Conservation (phyloP, 2,888 invertebrate species). For the Terebella lapidaria region DNA sequence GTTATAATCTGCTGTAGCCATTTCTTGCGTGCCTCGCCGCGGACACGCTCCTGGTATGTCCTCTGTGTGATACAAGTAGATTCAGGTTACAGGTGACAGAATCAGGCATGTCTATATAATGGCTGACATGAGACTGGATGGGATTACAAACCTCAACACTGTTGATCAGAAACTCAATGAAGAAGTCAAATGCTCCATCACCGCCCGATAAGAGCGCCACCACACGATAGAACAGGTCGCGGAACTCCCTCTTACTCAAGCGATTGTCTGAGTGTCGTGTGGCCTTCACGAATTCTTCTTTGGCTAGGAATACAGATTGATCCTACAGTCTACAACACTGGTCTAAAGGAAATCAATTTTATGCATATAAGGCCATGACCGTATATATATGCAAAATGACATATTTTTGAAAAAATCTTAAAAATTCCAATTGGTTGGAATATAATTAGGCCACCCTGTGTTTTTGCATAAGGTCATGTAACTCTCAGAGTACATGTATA, state of each 20-base stretch:
- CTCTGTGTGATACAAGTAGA: constrained; percentile 29
- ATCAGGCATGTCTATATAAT: neutral
- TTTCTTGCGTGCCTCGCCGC: constrained; percentile 51
- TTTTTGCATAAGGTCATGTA: no score
- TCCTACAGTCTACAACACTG: neutral
- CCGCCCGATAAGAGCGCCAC: constrained; percentile 38
- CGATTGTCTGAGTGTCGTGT: constrained; percentile 37
- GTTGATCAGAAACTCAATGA: constrained; percentile 46
- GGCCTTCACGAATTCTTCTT: constrained; percentile 30
- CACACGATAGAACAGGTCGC: constrained; percentile 38
- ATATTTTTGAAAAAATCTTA: no score
- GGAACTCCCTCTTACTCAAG: constrained; percentile 48
- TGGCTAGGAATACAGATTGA: no score
- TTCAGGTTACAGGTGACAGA: neutral
- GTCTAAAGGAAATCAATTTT: neutral
- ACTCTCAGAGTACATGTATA: no score
- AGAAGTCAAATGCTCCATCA: constrained; percentile 40
- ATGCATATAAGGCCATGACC: no score
- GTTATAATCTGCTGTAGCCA: constrained; percentile 49
- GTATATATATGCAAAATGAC: no score
- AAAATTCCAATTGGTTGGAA: no score
- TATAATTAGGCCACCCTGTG: no score
- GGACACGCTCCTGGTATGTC: constrained; percentile 45
- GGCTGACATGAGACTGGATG: no score
- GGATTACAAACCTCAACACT: constrained; percentile 52